Conservation (phyloP, 1,140 invertebrate genomes). For the Euura lappo region DNA sequence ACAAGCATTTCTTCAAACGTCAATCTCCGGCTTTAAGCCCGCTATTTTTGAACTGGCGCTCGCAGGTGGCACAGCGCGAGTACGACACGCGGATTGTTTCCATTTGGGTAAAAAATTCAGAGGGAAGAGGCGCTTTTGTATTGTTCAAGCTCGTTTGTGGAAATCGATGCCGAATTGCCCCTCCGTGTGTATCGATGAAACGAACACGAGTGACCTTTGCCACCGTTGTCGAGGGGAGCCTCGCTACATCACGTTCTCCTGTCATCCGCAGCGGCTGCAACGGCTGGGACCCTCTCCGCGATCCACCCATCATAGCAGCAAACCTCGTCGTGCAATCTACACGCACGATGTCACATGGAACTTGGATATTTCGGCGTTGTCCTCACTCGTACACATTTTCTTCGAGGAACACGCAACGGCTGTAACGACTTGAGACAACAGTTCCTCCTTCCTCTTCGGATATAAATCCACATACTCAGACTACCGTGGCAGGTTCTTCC, state of each 20-base stretch:
- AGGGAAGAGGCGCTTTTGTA: not conserved
- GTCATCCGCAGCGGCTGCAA: conserved; percentile 1
- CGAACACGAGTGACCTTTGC: not conserved
- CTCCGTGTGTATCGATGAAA: not conserved
- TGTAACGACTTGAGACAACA: not conserved
- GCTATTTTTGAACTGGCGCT: no score
- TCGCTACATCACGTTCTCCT: not conserved
- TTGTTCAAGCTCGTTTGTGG: not conserved
- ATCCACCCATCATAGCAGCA: not conserved
- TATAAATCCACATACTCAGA: not conserved
- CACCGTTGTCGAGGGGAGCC: not conserved
- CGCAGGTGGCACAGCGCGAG: no score
- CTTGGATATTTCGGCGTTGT: conserved; percentile 2
- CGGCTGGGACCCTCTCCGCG: not conserved
- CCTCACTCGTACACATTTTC: not conserved
- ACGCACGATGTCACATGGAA: conserved; percentile 6
- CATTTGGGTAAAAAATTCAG: not conserved
- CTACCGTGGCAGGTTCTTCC: not conserved
- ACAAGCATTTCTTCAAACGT: no score
- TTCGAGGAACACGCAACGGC: not conserved
- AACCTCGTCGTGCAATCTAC: conserved; percentile 2
- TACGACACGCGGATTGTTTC: not conserved
- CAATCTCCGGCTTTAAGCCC: no score
- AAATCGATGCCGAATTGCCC: not conserved
- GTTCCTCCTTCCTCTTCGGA: not conserved